phyloP scores from a whole-genome alignment of 23 tunicate genomes.

The Trididemnum clinides region DNA sequence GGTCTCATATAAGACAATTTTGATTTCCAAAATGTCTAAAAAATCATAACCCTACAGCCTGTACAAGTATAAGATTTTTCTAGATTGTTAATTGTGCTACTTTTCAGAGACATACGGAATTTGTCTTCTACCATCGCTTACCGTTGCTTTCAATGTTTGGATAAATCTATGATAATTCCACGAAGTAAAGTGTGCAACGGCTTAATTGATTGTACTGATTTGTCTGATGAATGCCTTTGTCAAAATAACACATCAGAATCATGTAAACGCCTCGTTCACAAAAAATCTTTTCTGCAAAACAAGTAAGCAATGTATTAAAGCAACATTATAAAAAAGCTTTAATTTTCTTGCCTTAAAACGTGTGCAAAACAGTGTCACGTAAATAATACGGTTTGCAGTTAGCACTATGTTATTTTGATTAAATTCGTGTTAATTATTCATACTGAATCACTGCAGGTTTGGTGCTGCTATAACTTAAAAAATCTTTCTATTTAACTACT shows the following conservation, averaged over 20 bases:
- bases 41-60: too few relatives aligned
- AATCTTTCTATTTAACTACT: too few relatives aligned
- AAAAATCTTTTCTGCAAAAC: too few relatives aligned
- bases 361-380: background rate
- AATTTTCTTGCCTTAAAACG: background rate
- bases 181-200: slow-evolving; percentile 35
- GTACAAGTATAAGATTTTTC: too few relatives aligned
- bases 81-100: too few relatives aligned
- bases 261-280: background rate
- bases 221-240: slow-evolving; percentile 48
- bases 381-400: background rate
- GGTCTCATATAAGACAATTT: too few relatives aligned
- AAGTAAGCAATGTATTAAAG: background rate
- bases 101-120: background rate
- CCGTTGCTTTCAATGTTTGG: slow-evolving; percentile 42
- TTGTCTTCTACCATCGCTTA: background rate
- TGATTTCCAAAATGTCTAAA: too few relatives aligned
- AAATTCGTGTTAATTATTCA: too few relatives aligned
- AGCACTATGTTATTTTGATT: background rate
- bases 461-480: too few relatives aligned
- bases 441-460: too few relatives aligned
- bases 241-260: slow-evolving; percentile 3
- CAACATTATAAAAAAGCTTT: too few relatives aligned
- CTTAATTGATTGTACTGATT: slow-evolving; percentile 39
- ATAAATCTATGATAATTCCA: background rate